phyloP scores from a whole-genome alignment of 2,888 invertebrate genomes.

The Griposia aprilina region DNA sequence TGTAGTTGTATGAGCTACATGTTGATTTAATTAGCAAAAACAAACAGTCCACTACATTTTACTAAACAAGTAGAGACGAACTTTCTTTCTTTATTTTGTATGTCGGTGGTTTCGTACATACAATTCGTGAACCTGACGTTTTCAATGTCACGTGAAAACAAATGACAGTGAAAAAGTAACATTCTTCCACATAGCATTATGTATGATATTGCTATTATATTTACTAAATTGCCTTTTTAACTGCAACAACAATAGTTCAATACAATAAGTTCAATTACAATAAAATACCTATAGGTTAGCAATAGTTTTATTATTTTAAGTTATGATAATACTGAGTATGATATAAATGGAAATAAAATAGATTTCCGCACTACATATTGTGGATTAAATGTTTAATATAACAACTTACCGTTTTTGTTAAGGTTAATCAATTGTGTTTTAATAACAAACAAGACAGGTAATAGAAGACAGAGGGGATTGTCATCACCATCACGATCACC shows the following conservation, averaged over 20 bases:
- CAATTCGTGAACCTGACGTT: background rate
- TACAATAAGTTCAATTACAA: background rate
- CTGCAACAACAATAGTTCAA: background rate
- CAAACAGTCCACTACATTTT: too few species aligned
- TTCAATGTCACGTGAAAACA: background rate
- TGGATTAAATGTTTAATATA: background rate
- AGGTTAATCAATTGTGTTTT: too few species aligned
- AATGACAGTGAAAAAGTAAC: background rate
- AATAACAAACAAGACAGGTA: background rate
- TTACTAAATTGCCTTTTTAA: background rate
- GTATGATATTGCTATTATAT: background rate
- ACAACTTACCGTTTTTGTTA: background rate
- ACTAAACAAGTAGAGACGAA: background rate
- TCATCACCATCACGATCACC: background rate
- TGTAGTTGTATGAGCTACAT: too few species aligned
- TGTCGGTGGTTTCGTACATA: background rate
- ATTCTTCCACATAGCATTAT: background rate
- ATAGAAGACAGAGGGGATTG: background rate
- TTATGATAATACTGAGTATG: background rate
- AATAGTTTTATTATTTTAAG: background rate
- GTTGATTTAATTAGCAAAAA: too few species aligned
- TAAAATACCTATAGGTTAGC: background rate
- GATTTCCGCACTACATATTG: background rate
- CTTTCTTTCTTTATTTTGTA: background rate
- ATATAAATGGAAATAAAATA: background rate